Evolutionary conservation across 2,797 vertebrate species (phyloP).

Genomic region (Pseudochaenichthys georgianus): DNA sequence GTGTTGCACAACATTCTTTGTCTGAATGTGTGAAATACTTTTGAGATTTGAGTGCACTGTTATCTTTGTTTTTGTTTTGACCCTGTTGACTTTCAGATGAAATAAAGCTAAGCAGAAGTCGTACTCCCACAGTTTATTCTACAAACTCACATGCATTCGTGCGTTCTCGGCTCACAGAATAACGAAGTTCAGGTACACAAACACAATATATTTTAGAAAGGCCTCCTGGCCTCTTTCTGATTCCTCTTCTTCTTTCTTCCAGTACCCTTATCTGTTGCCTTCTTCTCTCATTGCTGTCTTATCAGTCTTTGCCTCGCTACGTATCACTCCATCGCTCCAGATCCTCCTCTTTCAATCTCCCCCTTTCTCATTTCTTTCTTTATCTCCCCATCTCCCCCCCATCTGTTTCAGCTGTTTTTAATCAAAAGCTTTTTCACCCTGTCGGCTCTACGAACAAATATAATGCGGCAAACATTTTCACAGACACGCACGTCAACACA

Average conservation of each 20-base stretch:
- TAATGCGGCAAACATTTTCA: slow-evolving; percentile 51
- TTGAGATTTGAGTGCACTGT: slow-evolving; percentile 15
- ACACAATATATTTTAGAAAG: slow-evolving; percentile 37
- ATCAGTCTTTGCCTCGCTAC: slow-evolving; percentile 54
- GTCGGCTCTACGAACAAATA: slow-evolving; percentile 59
- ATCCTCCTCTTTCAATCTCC: slow-evolving; percentile 66
- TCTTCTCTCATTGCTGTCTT: slow-evolving; percentile 55
- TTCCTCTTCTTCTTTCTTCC: slow-evolving; percentile 43
- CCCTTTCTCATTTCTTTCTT: slow-evolving; percentile 63
- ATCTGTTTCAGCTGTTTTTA: slow-evolving; percentile 68
- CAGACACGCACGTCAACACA: slow-evolving; percentile 15
- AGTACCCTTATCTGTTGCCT: slow-evolving; percentile 64
- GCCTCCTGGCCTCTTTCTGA: slow-evolving; percentile 26
- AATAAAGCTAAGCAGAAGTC: slow-evolving; percentile 21
- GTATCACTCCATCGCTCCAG: slow-evolving; percentile 72
- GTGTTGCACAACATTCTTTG: slow-evolving; percentile 5
- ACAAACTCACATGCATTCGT: neutral
- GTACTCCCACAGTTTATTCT: neutral
- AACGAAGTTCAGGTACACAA: slow-evolving; percentile 19
- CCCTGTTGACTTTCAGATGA: slow-evolving; percentile 38
- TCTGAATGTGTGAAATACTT: slow-evolving; percentile 6
- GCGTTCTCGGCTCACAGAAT: slow-evolving; percentile 4
- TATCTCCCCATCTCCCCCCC: slow-evolving; percentile 56
- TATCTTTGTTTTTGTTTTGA: slow-evolving; percentile 25
- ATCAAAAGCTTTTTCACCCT: slow-evolving; percentile 69